Evolutionary conservation across 1,140 invertebrate genomes (phyloP).

Genomic region (Lepidostoma basale): DNA sequence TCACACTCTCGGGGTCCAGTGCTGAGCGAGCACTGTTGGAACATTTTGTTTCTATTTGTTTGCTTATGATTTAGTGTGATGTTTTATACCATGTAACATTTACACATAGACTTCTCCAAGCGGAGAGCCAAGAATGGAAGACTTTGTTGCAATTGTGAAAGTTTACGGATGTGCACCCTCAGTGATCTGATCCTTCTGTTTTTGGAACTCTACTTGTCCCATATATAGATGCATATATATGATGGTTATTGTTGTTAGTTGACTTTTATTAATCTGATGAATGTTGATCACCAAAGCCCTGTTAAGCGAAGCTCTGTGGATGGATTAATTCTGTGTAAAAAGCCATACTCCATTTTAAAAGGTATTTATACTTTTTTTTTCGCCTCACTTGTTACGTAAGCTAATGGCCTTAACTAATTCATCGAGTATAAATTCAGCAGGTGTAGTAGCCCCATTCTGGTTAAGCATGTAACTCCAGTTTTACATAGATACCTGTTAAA

Average conservation of each 20-base stretch:
- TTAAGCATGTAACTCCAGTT: constrained; percentile 4
- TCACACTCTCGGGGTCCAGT: background rate
- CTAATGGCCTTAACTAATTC: constrained; percentile 13
- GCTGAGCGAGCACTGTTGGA: background rate
- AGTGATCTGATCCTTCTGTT: no score
- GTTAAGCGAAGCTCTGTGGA: constrained; percentile 18
- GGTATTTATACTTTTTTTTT: constrained; percentile 21
- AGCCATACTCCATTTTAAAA: constrained; percentile 7
- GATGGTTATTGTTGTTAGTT: background rate
- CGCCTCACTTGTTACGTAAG: constrained; percentile 13
- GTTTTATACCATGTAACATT: background rate
- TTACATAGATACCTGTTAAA: constrained; percentile 2
- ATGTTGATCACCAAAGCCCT: constrained; percentile 7
- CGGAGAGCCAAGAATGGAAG: constrained; percentile 1
- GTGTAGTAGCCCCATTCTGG: constrained; percentile 8
- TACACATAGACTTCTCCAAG: background rate
- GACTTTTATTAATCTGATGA: background rate
- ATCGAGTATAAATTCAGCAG: background rate
- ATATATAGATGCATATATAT: no score
- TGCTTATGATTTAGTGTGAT: background rate
- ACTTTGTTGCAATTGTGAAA: background rate
- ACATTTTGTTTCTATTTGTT: background rate
- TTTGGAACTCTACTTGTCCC: constrained; percentile 13
- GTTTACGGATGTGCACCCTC: no score
- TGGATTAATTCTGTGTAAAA: constrained; percentile 12